Base-by-base conservation (phyloP, 2,113 vertebrate genomes). In the Chrysemys picta region DNA sequence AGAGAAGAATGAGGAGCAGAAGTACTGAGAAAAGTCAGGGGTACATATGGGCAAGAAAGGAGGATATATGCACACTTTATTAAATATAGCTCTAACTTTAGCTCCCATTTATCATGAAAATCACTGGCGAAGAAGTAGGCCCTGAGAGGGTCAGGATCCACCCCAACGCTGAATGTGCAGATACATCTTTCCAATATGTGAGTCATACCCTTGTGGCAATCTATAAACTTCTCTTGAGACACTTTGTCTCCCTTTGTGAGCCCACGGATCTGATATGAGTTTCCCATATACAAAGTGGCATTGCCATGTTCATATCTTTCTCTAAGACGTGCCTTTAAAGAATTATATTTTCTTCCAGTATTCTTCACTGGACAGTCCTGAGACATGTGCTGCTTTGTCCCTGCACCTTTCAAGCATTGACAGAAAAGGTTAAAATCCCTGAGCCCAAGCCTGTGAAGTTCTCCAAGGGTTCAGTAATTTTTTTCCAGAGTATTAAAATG, bases 161-260 rank as follows among this genome's bases (percentile, higher is more conserved):
- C 85, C 4, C 47, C 69, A 93, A 8, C 6, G 16, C 5, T 4
- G 2, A 57, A 57, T 42, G 76, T 35, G 2, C 62, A 13, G 65
- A 49, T 8, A 42, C 27, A 1, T 87, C 92, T 84, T 89, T 17
- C 31, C 59, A 76, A 6, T 81, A 45, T 13, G 4, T 42, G 27
- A 76, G 29, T 62, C n/a, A 84, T 78, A 62, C 19, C 59, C 11
- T 82, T 84, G 31, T 89, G 27, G 54, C 52, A 1, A 0, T 19
- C 76, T 89, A 86, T 45, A 84, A 0, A 89, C 69, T 47, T 94
- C 4, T 1, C 88, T 75, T 91, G 76, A 84, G 72, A 72, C 6
- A 59, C 50, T 90, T 94, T 1, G 4, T 72, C 93, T 93, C 90
- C 91, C 19, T 84, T 72, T 56, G 65, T 54, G 49, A 91, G 89